These are phyloP conservation scores for Iphiclides podalirius DNA, from an alignment of 2,888 invertebrate genomes.

Conservation along the genomic window DNA sequence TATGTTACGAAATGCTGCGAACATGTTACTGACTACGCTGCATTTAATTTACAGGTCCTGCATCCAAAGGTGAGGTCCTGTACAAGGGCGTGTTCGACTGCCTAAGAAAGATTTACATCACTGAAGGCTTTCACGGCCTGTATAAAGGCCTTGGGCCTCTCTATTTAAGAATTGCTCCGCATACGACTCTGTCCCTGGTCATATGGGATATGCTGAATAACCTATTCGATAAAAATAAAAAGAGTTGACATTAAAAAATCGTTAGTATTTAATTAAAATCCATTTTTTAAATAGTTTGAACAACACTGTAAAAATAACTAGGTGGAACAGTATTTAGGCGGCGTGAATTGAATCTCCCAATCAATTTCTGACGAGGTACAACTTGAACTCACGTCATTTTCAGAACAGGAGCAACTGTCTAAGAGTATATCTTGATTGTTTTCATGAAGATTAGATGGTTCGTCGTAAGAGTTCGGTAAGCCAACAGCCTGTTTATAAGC, in stretches of 20 bases:
- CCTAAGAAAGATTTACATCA: constrained; percentile 85
- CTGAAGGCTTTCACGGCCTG: constrained; percentile 88
- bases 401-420: constrained; percentile 42
- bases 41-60: constrained; percentile 76
- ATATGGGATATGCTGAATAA: constrained; percentile 84
- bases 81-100: constrained; percentile 89
- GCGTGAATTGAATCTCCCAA: constrained; percentile 68
- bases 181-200: constrained; percentile 87
- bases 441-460: constrained; percentile 35
- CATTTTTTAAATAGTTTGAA: constrained; percentile 31
- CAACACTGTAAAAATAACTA: constrained; percentile 5
- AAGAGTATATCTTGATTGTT: constrained; percentile 27
- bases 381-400: constrained; percentile 44
- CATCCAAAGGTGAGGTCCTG: constrained; percentile 80
- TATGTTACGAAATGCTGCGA: too few species aligned
- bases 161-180: constrained; percentile 88
- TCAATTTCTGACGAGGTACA: constrained; percentile 57
- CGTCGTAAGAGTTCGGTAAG: constrained; percentile 34
- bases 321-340: constrained; percentile 36
- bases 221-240: constrained; percentile 50
- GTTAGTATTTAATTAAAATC: constrained; percentile 16
- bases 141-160: constrained; percentile 90
- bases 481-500: constrained; percentile 53
- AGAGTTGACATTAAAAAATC: constrained; percentile 31
- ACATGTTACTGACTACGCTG: too few species aligned